These are phyloP conservation scores for Platycheirus albimanus DNA, from an alignment of 2,888 invertebrate species.

Conservation along the genomic window DNA sequence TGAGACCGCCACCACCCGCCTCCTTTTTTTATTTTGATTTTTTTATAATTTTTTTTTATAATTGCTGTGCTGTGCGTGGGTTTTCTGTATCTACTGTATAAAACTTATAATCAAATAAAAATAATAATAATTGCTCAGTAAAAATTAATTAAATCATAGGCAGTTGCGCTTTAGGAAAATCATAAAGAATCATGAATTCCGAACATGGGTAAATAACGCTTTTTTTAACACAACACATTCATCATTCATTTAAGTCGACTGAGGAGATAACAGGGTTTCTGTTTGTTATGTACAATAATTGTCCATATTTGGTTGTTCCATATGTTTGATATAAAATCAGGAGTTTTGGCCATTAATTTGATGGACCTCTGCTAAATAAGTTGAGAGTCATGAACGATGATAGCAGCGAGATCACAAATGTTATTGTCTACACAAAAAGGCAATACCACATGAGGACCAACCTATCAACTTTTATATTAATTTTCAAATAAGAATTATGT, in stretches of 20 bases:
- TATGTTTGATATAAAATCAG: too few species aligned
- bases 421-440: too few species aligned
- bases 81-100: constrained; percentile 42
- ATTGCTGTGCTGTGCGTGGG: constrained; percentile 58
- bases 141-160: constrained; percentile 40
- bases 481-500: too few species aligned
- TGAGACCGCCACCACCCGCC: constrained; percentile 52
- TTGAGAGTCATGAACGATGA: too few species aligned
- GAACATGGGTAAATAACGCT: constrained; percentile 82
- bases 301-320: background rate
- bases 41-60: background rate
- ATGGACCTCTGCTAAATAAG: too few species aligned
- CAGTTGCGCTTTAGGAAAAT: constrained; percentile 75
- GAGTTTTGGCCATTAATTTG: too few species aligned
- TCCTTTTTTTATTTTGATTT: constrained; percentile 40
- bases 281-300: background rate
- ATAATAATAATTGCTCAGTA: constrained; percentile 57
- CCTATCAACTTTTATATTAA: too few species aligned
- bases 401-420: too few species aligned
- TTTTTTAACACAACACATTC: constrained; percentile 31
- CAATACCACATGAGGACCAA: too few species aligned
- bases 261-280: constrained; percentile 25
- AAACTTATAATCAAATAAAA: constrained; percentile 55
- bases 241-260: constrained; percentile 23
- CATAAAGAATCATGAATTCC: constrained; percentile 80